Base-by-base conservation (phyloP, 2,888 invertebrate genomes). In the Elgonia sp. region DNA sequence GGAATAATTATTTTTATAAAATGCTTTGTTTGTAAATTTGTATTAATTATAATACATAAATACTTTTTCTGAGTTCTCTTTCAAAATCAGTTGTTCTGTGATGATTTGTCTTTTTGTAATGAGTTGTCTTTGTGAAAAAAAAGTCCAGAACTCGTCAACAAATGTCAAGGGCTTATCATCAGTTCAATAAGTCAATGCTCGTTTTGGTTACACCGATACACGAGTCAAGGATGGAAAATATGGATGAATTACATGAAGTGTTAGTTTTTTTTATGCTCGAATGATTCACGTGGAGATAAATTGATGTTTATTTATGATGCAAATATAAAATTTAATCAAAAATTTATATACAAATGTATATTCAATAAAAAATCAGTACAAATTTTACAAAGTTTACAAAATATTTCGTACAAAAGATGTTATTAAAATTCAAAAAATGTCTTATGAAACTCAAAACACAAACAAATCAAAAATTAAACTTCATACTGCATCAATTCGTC, bases 161-260 rank as follows among this genome's bases (percentile, higher is more conserved):
- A 72, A 29, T 50, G 63, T 63, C 72, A 80, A 80, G 39, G 39
- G 42, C 70, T 81, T 72, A 70, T 57, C 60, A 39, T 50, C 55
- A 21, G n/a, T 50, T 60, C 20, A 76, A 70, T 40, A 60, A 70
- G 69, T 75, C 83, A 67, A 69, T 83, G 75, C 57, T 57, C 53
- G 62, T 9, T 29, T 70, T 70, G 63, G 7, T 84, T 40, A 42
- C 46, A 63, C 63, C 60, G 70, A 65, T 73, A 46, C 50, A 79
- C 53, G 40, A 42, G 10, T 50, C 40, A n/a, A 16, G 21, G 39
- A 69, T 85, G 80, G 80, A 85, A 85, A 85, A 85, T 85, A 85
- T 80, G 50, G 67, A 85, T 85, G 75, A 80, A 73, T 53, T 16
- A 21, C 21, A 42, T 79, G 60, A 80, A 67, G 55, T 57, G 39